phyloP scores from a whole-genome alignment of 1,140 invertebrate species.

The Stratiolaelaps scimitus region DNA sequence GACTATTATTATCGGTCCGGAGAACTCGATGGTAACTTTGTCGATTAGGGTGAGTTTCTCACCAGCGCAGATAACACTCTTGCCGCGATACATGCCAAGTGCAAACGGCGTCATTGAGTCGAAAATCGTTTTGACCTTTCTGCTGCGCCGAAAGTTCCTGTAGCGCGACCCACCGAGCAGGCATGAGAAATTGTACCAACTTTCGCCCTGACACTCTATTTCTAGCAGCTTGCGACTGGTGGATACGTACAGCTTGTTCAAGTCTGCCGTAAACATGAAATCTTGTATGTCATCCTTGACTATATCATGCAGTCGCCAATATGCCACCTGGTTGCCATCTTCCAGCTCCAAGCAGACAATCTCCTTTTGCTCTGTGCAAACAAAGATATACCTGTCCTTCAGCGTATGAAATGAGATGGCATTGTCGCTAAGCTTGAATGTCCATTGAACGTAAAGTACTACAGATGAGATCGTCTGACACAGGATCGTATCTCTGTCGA shows the following conservation, averaged over 20 bases:
- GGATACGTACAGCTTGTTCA: conserved; percentile 22
- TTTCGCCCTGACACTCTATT: conserved; percentile 24
- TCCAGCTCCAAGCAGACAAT: conserved; percentile 2
- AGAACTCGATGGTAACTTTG: not conserved
- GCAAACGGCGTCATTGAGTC: not conserved
- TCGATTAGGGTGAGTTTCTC: conserved; percentile 20
- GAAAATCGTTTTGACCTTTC: not conserved
- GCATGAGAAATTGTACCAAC: conserved; percentile 21
- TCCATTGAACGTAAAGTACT: not conserved
- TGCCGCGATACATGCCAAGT: conserved; percentile 8
- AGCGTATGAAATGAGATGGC: conserved; percentile 16
- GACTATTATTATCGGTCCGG: not conserved
- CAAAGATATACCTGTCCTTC: conserved; percentile 8
- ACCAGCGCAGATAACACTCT: conserved; percentile 17
- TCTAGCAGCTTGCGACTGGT: not conserved
- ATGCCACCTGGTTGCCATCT: conserved; percentile 1
- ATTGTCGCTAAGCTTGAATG: conserved; percentile 1
- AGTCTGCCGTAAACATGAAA: conserved; percentile 12
- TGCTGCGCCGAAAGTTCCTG: not conserved
- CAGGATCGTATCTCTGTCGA: not conserved
- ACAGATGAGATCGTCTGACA: conserved; percentile 4
- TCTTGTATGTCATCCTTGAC: not conserved
- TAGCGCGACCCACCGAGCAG: conserved; percentile 10
- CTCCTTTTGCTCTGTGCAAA: not conserved
- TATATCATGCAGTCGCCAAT: not conserved